Conservation (phyloP, 1,140 invertebrate species). For the Formica selysi region DNA sequence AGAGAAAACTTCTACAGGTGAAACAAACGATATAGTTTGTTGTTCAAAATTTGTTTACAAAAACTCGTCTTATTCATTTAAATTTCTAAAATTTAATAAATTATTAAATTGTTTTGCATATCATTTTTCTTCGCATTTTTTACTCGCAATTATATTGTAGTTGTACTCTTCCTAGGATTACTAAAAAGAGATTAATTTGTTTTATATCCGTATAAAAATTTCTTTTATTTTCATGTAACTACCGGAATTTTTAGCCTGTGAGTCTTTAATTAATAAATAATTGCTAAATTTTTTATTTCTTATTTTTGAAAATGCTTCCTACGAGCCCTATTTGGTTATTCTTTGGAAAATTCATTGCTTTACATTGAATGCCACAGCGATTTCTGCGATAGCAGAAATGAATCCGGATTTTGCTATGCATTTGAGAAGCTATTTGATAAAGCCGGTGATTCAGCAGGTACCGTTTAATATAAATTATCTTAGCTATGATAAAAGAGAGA, state of each 20-base stretch:
- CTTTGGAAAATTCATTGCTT: not conserved
- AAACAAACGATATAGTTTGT: not conserved
- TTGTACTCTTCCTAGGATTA: not conserved
- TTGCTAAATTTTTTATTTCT: not conserved
- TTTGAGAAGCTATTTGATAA: conserved; percentile 74
- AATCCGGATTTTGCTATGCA: conserved; percentile 31
- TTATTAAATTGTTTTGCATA: not conserved
- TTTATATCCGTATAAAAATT: not conserved
- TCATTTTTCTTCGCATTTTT: not conserved
- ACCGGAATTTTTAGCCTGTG: not conserved
- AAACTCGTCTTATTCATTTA: too few relatives aligned
- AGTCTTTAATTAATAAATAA: conserved; percentile 3
- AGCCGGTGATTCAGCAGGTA: conserved; percentile 69
- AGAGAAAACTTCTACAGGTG: not conserved
- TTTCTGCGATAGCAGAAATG: not conserved
- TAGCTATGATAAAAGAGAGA: not conserved
- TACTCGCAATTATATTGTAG: not conserved
- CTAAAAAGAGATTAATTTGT: not conserved
- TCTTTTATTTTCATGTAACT: not conserved
- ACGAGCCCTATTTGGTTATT: not conserved
- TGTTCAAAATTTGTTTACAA: too few relatives aligned
- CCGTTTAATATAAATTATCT: not conserved
- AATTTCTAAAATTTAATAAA: too few relatives aligned
- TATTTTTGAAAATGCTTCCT: not conserved
- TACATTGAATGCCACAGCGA: conserved; percentile 1